phyloP scores from a whole-genome alignment of 2,113 vertebrate species.

The Rhadina sibilatrix region DNA sequence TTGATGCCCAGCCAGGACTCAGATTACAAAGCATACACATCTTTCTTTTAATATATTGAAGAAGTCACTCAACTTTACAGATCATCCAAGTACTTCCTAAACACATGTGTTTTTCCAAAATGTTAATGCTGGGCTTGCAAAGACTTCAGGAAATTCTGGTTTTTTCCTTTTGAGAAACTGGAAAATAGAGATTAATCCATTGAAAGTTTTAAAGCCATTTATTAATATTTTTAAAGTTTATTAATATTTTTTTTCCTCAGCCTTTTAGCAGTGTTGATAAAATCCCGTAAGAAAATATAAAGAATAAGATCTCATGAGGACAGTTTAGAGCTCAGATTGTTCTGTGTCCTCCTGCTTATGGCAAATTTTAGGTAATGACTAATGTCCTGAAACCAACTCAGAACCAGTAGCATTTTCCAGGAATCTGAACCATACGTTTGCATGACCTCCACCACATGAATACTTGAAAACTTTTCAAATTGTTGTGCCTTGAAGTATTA shows the following conservation, averaged over 20 bases:
- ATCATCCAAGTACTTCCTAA: slow-evolving; percentile 23
- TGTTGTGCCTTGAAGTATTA: neutral
- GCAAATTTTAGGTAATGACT: neutral
- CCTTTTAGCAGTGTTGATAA: neutral
- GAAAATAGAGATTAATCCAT: neutral
- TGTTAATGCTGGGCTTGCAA: neutral
- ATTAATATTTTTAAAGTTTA: too few relatives aligned
- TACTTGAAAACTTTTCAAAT: neutral
- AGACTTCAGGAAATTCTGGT: neutral
- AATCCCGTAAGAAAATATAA: neutral
- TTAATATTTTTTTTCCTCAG: neutral
- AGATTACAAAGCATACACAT: slow-evolving; percentile 23
- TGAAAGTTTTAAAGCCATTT: neutral
- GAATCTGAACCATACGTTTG: neutral
- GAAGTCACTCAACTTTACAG: neutral
- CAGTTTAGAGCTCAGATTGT: neutral
- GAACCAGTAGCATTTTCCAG: neutral
- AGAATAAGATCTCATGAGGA: neutral
- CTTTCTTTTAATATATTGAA: neutral
- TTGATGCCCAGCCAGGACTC: slow-evolving; percentile 39
- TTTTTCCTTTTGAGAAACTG: neutral
- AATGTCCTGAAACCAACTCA: neutral
- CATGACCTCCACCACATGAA: neutral
- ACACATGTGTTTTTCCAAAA: neutral
- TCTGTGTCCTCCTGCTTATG: neutral